These are phyloP conservation scores for Oxycera nigricornis DNA, from an alignment of 2,888 invertebrate species.

Conservation along the genomic window DNA sequence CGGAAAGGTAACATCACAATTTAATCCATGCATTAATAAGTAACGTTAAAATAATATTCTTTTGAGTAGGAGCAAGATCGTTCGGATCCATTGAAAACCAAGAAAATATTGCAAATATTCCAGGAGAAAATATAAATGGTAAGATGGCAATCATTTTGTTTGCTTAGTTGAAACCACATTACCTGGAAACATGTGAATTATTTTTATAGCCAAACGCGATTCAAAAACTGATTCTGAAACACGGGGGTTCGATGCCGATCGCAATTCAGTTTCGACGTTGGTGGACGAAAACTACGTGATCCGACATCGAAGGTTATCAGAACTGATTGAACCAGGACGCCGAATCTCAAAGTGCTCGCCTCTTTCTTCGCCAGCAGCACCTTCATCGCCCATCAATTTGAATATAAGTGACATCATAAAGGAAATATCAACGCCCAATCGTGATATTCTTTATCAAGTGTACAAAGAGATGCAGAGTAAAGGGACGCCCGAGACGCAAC, in stretches of 20 bases:
- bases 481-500: slow-evolving; percentile 45
- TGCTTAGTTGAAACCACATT: background rate
- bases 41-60: too few species aligned
- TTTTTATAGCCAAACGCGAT: background rate
- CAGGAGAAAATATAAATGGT: background rate
- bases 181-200: background rate
- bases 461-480: slow-evolving; percentile 44
- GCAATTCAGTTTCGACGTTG: background rate
- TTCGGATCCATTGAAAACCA: background rate
- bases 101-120: background rate
- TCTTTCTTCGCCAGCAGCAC: background rate
- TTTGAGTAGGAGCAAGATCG: background rate
- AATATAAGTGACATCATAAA: slow-evolving; percentile 43
- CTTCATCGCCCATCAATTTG: slow-evolving; percentile 4
- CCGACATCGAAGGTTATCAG: slow-evolving; percentile 57
- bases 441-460: slow-evolving; percentile 41
- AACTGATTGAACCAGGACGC: slow-evolving; percentile 53
- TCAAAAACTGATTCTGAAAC: background rate
- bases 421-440: slow-evolving; percentile 43
- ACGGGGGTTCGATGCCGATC: background rate
- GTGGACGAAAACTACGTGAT: slow-evolving; percentile 46
- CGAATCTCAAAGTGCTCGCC: slow-evolving; percentile 16
- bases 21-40: too few species aligned
- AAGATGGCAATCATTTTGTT: background rate
- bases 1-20: slow-evolving; percentile 4